Percentiles rank a stretch among this genome's conserved stretches.
Evolutionary conservation across 2,888 invertebrate species (phyloP).

Genomic region (Epinotia demarniana): DNA sequence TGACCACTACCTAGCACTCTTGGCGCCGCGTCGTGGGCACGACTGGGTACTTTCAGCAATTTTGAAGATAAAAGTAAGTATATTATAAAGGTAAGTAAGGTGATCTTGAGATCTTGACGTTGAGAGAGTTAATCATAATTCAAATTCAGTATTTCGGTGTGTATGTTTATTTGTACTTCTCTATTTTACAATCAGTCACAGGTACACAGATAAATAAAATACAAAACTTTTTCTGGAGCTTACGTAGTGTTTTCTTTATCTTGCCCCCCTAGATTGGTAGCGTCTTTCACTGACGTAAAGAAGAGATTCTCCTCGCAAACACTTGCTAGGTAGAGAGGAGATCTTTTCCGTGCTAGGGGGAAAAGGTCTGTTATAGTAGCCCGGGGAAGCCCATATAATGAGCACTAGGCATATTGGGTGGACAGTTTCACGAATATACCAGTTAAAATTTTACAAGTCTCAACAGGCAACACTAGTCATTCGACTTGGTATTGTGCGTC

Average conservation of each 20-base stretch:
- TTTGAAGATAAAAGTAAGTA: no score
- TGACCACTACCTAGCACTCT: no score
- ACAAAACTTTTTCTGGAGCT: conserved; percentile 1
- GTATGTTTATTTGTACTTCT: conserved; percentile 6
- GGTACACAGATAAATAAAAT: neutral
- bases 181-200: conserved; percentile 2
- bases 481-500: no score
- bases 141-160: conserved; percentile 5
- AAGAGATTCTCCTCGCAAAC: neutral
- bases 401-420: neutral
- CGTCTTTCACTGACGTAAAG: neutral
- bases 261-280: neutral
- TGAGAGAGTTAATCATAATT: neutral
- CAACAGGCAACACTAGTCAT: no score
- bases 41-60: no score
- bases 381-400: neutral
- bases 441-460: no score
- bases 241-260: neutral
- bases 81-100: no score
- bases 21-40: no score
- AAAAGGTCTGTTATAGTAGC: neutral
- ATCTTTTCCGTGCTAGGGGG: neutral
- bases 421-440: no score
- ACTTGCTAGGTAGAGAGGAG: neutral
- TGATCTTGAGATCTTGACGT: neutral